Conservation (phyloP, 1,140 invertebrate species). For the Anoplophora glabripennis region DNA sequence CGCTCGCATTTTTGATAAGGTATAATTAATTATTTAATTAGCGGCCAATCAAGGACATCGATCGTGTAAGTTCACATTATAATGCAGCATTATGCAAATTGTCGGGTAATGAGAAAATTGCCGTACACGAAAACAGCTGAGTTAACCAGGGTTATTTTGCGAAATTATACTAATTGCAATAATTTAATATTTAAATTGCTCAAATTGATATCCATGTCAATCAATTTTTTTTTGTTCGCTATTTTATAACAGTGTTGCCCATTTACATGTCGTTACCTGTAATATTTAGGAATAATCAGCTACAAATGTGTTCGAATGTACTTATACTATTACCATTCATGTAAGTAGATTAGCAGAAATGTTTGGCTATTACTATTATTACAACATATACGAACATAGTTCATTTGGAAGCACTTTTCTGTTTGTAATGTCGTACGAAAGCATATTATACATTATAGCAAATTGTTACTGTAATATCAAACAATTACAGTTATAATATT, state of each 20-base stretch:
- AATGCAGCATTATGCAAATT: slow-evolving; percentile 9
- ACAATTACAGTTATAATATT: too few relatives aligned
- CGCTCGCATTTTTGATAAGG: not conserved
- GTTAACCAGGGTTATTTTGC: not conserved
- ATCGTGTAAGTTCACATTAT: not conserved
- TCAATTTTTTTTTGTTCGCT: slow-evolving; percentile 13
- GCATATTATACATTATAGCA: too few relatives aligned
- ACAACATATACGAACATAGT: too few relatives aligned
- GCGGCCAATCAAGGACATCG: not conserved
- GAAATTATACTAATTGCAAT: slow-evolving; percentile 14
- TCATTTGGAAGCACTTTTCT: too few relatives aligned
- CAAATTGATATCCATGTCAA: slow-evolving; percentile 19
- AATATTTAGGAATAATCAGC: slow-evolving; percentile 18
- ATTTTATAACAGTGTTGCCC: slow-evolving; percentile 13
- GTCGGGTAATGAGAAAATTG: not conserved
- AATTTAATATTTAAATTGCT: slow-evolving; percentile 22
- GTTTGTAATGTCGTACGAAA: too few relatives aligned
- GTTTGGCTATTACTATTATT: too few relatives aligned
- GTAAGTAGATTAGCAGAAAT: too few relatives aligned
- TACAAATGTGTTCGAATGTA: slow-evolving; percentile 21
- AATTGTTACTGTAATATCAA: too few relatives aligned
- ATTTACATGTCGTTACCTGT: slow-evolving; percentile 20
- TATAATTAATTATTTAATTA: slow-evolving; percentile 14
- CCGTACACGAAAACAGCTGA: not conserved
- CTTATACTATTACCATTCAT: too few relatives aligned